Evolutionary conservation across 2,113 vertebrate species (phyloP), one percentile per base, ranked within the genome.

Genomic region (Empidonax traillii): DNA sequence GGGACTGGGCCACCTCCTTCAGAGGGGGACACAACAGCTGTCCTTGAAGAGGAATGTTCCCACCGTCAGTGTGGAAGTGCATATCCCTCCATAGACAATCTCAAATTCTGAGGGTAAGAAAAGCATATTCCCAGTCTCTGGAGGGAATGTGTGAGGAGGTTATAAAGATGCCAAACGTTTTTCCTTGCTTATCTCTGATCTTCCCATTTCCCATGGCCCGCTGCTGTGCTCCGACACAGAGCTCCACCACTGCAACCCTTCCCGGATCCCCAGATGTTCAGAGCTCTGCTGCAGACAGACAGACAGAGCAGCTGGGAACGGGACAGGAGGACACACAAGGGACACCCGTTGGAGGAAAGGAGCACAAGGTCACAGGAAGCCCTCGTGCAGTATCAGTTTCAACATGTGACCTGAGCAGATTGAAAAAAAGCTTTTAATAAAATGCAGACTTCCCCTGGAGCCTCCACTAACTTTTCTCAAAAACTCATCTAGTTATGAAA

Each of bases 351-450:
- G 12, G 55, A 92, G 90, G 76, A 49, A 88, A 71, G 76, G 90
- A 94, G 85, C 90, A 75, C 46, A 9, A 89, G 94, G 95, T 90
- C 85, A 93, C 94, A 95, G 90, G 92, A 96, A 96, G 92, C 83
- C 74, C 72, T 61, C 1, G 1, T 33, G 35, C 73, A 15, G 5
- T 55, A 95, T 93, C 91, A 14, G 59, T 97, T 96, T 95, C 90
- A 88, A 68, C 56, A 16, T 1, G 30, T 55, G 90, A 95, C 75
- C 92, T 41, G 75, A 55, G 55, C 65, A 47, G 68, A 52, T 33
- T 88, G 55, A 82, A 95, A 80, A 82, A 84, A 82, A 27, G 1
- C 56, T 61, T 91, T 86, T 95, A 96, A 97, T 90, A 90, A 95
- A 96, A 89, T 8, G 28, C 94, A 95, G 96, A 17, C 61, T 88